Evolutionary conservation across 2,113 vertebrate species (phyloP), one percentile per base, ranked within the genome.

Genomic region (Pica pica): DNA sequence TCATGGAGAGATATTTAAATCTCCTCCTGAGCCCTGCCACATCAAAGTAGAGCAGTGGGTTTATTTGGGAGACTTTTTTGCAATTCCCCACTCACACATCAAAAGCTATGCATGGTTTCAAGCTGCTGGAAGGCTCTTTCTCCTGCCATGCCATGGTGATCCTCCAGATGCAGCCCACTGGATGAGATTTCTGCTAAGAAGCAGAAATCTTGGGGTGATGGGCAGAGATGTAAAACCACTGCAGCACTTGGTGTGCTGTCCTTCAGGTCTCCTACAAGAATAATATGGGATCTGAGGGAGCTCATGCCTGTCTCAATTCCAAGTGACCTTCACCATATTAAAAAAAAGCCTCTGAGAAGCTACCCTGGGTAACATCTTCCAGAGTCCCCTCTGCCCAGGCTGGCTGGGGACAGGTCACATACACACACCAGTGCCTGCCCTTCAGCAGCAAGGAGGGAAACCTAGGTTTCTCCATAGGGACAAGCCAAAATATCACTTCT

Each of bases 281-380:
- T 0, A 27, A 20, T 13, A 7, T 6, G 44, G 23, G 12, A n/a
- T 26, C 21, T 26, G 46, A 26, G 31, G 75, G 49, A 68, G 41
- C 16, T 70, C 27, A 2, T 6, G 13, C 2, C 6, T 53, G 67
- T 33, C 65, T 82, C 21, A 44, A 24, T 24, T 53, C 24, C 44
- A 30, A 16, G 23, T 13, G 31, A 52, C n/a, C 31, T 88, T 71
- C 52, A 63, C 23, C 10, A 42, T 19, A 26, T 4, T 31, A 35
- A 35, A 47, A 56, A 82, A 60, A 76, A 55, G 13, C 22, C 39
- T 41, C 39, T 63, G 44, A 80, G 80, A 68, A 73, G 20, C 11
- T 9, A 0, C 39, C 17, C 9, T 6, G 44, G 39, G 28, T 42
- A 18, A 18, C 5, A 1, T 1, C 22, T 15, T 26, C 53, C 35